Evolutionary conservation across 2,888 invertebrate species (phyloP).

Genomic region (Philaethria dido): DNA sequence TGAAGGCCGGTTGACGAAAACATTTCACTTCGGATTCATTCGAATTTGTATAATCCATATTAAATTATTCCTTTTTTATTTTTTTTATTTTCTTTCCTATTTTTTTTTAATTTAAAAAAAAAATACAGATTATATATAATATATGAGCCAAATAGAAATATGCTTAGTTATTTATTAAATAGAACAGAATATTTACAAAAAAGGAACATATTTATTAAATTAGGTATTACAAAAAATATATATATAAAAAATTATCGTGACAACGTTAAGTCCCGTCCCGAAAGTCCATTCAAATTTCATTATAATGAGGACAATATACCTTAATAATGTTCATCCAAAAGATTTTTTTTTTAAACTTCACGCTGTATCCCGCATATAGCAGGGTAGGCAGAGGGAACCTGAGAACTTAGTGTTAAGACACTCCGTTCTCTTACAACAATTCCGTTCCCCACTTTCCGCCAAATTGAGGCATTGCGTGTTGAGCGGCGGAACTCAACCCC

Average conservation of each 20-base stretch:
- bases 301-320: conserved; percentile 7
- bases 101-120: conserved; percentile 32
- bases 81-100: conserved; percentile 45
- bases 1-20: conserved; percentile 88
- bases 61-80: conserved; percentile 55
- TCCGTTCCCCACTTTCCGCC: too few species aligned
- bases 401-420: too few species aligned
- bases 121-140: conserved; percentile 8
- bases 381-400: too few species aligned
- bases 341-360: too few species aligned
- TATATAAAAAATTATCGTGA: conserved; percentile 18
- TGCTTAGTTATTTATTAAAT: conserved; percentile 4
- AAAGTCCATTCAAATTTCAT: conserved; percentile 12
- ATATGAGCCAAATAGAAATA: not conserved
- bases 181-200: conserved; percentile 23
- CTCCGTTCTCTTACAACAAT: too few species aligned
- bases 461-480: too few species aligned
- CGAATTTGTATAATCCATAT: conserved; percentile 65
- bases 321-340: not conserved
- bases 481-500: too few species aligned
- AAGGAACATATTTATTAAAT: conserved; percentile 5
- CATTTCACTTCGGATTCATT: conserved; percentile 60
- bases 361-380: too few species aligned
- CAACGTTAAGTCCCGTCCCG: conserved; percentile 31
- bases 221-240: conserved; percentile 8